Base-by-base conservation (phyloP, 1,140 invertebrate species). In the Drosophila murphyi region DNA sequence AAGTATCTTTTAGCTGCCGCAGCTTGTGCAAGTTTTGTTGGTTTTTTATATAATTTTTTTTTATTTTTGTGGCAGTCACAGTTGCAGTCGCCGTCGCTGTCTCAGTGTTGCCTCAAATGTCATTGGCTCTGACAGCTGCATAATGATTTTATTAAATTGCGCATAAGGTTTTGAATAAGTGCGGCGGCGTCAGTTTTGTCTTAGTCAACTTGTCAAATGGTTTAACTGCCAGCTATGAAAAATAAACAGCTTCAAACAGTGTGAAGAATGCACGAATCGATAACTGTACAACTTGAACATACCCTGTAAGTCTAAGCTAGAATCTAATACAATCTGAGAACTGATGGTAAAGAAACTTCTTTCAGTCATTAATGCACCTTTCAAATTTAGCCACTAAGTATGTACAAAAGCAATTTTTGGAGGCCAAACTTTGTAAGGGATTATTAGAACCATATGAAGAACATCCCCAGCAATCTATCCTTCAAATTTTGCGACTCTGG, bases 61-160 rank as follows among this genome's bases (percentile, higher is more conserved):
- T 20, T 20, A 20, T 65, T 55, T 60, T 61, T 39, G 55, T 69
- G 52, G 56, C 35, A 60, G 55, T 60, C 56, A 37, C 63, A 32
- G 35, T 47, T 60, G 64, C 64, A 64, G 47, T 32, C 32, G 7
- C 29, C 35, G 54, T 59, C 39, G 56, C 50, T 50, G 62, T 67
- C 45, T 39, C 50, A 64, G 72, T 71, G 68, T 76, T 71, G 67
- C 60, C 73, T 72, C 68, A 76, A 76, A 76, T 76, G 73, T 76
- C 73, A 76, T 76, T 76, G 61, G 45, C 60, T 76, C 41, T 76
- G 73, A 76, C 69, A 76, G 73, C 68, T 76, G 73, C 73, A 76
- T 76, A 76, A 76, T 76, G 73, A 72, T 76, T 76, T 76, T 76
- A 76, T 76, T 76, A 76, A 76, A 76, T 72, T 76, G 73, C 68